Conservation (phyloP, 2,113 vertebrate species). For the Phylloscopus trochiloides region DNA sequence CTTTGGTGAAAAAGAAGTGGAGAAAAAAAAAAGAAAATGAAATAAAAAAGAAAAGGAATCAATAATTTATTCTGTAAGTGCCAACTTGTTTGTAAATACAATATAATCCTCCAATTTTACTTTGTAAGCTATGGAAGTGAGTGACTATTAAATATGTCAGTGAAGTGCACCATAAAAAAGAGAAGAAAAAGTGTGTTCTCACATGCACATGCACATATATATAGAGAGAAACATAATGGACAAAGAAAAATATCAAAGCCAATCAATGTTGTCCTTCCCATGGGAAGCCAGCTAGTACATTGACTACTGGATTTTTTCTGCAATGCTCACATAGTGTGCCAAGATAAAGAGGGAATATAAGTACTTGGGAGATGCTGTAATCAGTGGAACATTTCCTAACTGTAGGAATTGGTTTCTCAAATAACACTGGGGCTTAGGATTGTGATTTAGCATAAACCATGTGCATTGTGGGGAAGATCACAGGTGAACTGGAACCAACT, state of each 20-base stretch:
- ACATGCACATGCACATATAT: background rate
- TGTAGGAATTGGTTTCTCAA: slow-evolving; percentile 29
- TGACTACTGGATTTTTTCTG: slow-evolving; percentile 36
- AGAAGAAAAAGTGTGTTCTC: background rate
- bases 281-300: slow-evolving; percentile 64
- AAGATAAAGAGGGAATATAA: slow-evolving; percentile 2
- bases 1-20: slow-evolving; percentile 54
- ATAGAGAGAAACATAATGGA: background rate
- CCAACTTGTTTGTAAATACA: slow-evolving; percentile 90
- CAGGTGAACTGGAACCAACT: slow-evolving; percentile 1
- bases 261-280: slow-evolving; percentile 49
- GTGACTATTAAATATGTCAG: slow-evolving; percentile 47
- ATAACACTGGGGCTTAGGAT: background rate
- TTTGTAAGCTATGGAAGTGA: slow-evolving; percentile 70
- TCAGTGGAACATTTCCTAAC: background rate
- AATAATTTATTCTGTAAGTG: slow-evolving; percentile 91
- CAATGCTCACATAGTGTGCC: slow-evolving; percentile 6
- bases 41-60: slow-evolving; percentile 33
- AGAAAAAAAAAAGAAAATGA: background rate
- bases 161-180: slow-evolving; percentile 59
- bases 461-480: slow-evolving; percentile 23
- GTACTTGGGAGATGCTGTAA: background rate
- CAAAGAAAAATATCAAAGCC: slow-evolving; percentile 16
- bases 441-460: background rate
- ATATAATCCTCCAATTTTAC: slow-evolving; percentile 67